Evolutionary conservation across 2,888 invertebrate species (phyloP).

Genomic region (Podotricha telesiphe): DNA sequence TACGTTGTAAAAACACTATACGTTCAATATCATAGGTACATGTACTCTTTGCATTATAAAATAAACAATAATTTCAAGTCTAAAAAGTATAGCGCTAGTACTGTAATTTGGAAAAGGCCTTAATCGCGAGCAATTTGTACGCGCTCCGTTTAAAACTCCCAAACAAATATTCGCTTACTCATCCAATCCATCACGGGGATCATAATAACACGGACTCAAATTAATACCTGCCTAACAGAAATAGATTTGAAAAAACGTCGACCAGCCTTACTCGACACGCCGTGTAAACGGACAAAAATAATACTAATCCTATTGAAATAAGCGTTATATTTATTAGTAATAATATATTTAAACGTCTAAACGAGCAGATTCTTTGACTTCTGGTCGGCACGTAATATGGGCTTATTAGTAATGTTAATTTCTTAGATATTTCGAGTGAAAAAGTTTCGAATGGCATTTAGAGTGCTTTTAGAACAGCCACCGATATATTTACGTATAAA

Average conservation of each 20-base stretch:
- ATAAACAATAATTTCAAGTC: slow-evolving; percentile 11
- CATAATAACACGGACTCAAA: slow-evolving; percentile 76
- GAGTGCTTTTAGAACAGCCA: slow-evolving; percentile 74
- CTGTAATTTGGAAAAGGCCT: slow-evolving; percentile 21
- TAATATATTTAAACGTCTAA: neutral
- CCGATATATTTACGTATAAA: slow-evolving; percentile 79
- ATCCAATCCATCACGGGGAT: slow-evolving; percentile 79
- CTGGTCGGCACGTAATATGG: slow-evolving; percentile 56
- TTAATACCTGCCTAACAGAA: slow-evolving; percentile 77
- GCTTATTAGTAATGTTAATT: slow-evolving; percentile 79
- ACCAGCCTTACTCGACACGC: slow-evolving; percentile 52
- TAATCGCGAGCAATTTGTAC: slow-evolving; percentile 28
- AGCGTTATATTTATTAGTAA: slow-evolving; percentile 5
- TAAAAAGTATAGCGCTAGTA: neutral
- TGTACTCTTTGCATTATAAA: slow-evolving; percentile 4
- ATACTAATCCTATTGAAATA: neutral
- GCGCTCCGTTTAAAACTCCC: slow-evolving; percentile 47
- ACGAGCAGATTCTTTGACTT: slow-evolving; percentile 46
- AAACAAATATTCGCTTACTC: slow-evolving; percentile 69
- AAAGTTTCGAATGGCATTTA: slow-evolving; percentile 70
- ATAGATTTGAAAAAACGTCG: slow-evolving; percentile 63
- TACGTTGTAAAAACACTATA: neutral
- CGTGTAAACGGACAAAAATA: neutral
- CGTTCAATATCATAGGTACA: neutral
- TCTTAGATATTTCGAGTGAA: slow-evolving; percentile 67